These are phyloP conservation scores for Sussaba pulchella DNA, from an alignment of 2,888 invertebrate species.

Conservation along the genomic window DNA sequence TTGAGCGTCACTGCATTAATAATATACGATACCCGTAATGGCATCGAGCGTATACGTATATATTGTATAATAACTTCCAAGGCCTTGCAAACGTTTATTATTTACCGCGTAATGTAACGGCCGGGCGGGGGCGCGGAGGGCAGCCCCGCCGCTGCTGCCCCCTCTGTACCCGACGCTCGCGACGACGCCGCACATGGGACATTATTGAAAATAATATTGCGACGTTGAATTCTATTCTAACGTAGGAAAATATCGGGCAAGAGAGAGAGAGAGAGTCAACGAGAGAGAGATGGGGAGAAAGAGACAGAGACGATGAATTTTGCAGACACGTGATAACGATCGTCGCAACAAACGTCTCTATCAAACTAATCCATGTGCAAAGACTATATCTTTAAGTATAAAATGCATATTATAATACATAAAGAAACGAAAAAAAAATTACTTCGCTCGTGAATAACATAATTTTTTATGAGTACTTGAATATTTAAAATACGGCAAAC, in stretches of 20 bases:
- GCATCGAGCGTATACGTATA: constrained; percentile 83
- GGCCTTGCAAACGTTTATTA: constrained; percentile 84
- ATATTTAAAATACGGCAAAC: too few species aligned
- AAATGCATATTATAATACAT: neutral
- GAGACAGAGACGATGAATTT: constrained; percentile 64
- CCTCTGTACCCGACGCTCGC: constrained; percentile 64
- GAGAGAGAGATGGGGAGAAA: too few species aligned
- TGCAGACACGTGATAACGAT: constrained; percentile 63
- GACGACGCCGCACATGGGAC: constrained; percentile 70
- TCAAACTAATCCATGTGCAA: constrained; percentile 10
- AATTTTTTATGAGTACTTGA: too few species aligned
- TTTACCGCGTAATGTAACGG: constrained; percentile 84
- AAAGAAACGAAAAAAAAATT: too few species aligned
- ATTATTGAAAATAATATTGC: constrained; percentile 83
- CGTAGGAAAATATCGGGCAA: constrained; percentile 59
- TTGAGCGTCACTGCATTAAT: constrained; percentile 84
- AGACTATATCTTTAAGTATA: constrained; percentile 18
- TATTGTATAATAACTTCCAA: constrained; percentile 84
- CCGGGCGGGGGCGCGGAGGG: constrained; percentile 76
- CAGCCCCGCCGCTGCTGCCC: constrained; percentile 75
- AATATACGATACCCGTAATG: constrained; percentile 84
- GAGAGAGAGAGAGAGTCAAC: too few species aligned
- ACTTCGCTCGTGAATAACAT: too few species aligned
- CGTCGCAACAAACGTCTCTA: constrained; percentile 50
- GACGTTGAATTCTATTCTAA: constrained; percentile 74